Conservation (phyloP, 1,140 invertebrate genomes). For the Portunus trituberculatus region DNA sequence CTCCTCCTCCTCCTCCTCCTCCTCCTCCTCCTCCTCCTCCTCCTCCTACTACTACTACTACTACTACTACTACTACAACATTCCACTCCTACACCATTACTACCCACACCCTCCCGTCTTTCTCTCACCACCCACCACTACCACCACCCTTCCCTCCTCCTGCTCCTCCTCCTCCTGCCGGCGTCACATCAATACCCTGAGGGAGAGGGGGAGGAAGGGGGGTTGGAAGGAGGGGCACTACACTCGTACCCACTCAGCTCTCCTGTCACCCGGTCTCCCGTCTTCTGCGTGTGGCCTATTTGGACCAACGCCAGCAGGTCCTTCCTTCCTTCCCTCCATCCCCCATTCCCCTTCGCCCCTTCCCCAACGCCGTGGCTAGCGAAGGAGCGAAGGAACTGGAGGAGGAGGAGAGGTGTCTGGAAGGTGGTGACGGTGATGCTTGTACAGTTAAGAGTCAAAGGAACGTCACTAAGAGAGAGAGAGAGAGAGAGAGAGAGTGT, state of each 20-base stretch:
- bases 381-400: too few relatives aligned
- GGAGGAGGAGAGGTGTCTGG: too few relatives aligned
- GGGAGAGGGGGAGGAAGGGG: neutral
- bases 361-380: too few relatives aligned
- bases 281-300: conserved; percentile 5
- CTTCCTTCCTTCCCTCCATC: neutral
- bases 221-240: neutral
- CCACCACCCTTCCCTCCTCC: neutral
- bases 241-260: neutral
- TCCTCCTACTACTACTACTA: neutral
- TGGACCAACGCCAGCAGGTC: neutral
- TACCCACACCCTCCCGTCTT: neutral
- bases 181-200: conserved; percentile 25
- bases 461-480: too few relatives aligned
- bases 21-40: neutral
- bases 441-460: too few relatives aligned
- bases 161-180: neutral
- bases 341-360: neutral
- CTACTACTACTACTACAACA: neutral
- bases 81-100: neutral
- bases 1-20: neutral
- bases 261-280: neutral
- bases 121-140: neutral
- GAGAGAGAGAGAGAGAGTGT: neutral
- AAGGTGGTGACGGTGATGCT: too few relatives aligned